phyloP scores from a whole-genome alignment of 2,113 vertebrate species.

The Butastur rufipennis region DNA sequence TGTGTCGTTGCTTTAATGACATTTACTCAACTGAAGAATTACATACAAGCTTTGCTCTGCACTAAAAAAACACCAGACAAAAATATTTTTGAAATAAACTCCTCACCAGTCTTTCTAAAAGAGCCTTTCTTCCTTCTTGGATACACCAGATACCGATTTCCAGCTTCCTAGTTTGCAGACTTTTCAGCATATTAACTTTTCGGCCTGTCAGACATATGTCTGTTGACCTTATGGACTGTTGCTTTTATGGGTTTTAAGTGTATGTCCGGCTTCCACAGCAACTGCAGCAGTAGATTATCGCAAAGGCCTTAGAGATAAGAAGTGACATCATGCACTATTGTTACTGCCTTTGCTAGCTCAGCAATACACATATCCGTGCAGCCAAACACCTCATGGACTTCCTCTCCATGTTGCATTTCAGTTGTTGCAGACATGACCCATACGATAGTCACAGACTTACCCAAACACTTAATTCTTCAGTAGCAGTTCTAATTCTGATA shows the following conservation, averaged over 20 bases:
- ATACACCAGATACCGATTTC: background rate
- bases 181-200: background rate
- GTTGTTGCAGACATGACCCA: background rate
- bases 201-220: background rate
- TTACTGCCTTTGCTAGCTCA: background rate
- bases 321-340: background rate
- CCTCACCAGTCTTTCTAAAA: background rate
- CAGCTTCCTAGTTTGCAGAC: background rate
- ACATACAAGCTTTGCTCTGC: background rate
- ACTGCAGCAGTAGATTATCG: background rate
- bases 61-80: background rate
- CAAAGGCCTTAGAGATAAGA: background rate
- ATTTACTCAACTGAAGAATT: background rate
- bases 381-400: background rate
- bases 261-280: background rate
- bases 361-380: background rate
- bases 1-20: background rate
- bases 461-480: background rate
- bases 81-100: background rate
- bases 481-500: background rate
- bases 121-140: background rate
- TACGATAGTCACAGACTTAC: fast-evolving
- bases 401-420: background rate
- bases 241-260: background rate
- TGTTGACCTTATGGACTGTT: background rate